A percentile compares a stretch with the other conserved stretches of the same genome.
Conservation (phyloP, 2,888 invertebrate genomes). For the Xestia c-nigrum region DNA sequence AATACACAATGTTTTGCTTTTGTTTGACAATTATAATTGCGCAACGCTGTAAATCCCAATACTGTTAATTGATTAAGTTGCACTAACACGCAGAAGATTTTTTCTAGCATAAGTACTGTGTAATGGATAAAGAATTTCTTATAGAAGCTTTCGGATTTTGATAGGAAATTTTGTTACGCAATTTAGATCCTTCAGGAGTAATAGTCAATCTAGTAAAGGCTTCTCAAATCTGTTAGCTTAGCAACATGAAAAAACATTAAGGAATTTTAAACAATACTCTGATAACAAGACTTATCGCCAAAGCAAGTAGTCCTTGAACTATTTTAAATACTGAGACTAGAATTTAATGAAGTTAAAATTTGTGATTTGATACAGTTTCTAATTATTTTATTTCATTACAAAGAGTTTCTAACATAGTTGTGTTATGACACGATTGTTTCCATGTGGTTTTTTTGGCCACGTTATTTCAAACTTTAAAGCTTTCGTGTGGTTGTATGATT, state of each 20-base stretch:
- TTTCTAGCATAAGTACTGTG: not conserved
- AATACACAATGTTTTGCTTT: not conserved
- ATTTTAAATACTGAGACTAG: not conserved
- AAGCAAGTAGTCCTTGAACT: slow-evolving; percentile 13
- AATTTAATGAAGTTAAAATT: slow-evolving; percentile 7
- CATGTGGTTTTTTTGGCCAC: slow-evolving; percentile 14
- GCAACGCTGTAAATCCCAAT: not conserved
- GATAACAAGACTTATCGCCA: slow-evolving; percentile 20
- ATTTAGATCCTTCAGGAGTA: not conserved
- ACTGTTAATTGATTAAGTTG: not conserved
- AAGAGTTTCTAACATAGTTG: not conserved
- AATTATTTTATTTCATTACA: not conserved
- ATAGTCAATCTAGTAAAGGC: not conserved
- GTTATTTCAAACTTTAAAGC: not conserved
- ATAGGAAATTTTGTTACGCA: not conserved
- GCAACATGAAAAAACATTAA: slow-evolving; percentile 12
- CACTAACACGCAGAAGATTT: not conserved
- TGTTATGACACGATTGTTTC: not conserved
- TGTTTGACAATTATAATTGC: not conserved
- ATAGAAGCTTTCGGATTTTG: not conserved
- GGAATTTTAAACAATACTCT: not conserved
- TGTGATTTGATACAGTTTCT: slow-evolving; percentile 18
- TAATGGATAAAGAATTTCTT: not conserved
- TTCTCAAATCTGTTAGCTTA: not conserved
- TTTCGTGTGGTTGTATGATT: slow-evolving; percentile 22